Evolutionary conservation across 2,888 invertebrate genomes (phyloP).

Genomic region (Drosophila austrosaltans): DNA sequence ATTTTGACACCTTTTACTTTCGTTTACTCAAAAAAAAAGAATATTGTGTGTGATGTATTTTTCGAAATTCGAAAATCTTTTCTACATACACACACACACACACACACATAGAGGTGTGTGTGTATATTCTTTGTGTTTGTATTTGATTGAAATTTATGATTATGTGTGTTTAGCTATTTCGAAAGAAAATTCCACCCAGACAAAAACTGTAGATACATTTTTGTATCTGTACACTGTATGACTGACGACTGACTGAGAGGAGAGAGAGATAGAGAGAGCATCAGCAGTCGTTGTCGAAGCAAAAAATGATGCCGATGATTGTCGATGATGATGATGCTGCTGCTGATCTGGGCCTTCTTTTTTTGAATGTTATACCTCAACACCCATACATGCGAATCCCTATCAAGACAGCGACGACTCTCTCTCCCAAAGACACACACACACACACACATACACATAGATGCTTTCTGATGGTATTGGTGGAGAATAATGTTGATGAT

Average conservation of each 20-base stretch:
- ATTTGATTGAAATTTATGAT: conserved; percentile 56
- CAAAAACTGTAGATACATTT: conserved; percentile 18
- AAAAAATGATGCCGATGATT: conserved; percentile 1
- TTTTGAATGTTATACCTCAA: conserved; percentile 50
- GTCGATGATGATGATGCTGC: conserved; percentile 30
- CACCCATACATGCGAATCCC: conserved; percentile 47
- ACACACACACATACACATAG: conserved; percentile 19
- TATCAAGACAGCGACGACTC: conserved; percentile 4
- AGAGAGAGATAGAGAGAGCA: background rate
- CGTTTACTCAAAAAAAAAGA: conserved; percentile 36
- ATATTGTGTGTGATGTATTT: conserved; percentile 50
- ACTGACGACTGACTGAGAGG: conserved; percentile 26
- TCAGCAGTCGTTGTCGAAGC: conserved; percentile 7
- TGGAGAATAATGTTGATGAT: conserved; percentile 30
- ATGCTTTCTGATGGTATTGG: conserved; percentile 9
- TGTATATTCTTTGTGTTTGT: conserved; percentile 24
- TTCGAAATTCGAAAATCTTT: conserved; percentile 68
- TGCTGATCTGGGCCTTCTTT: conserved; percentile 47
- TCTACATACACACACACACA: background rate
- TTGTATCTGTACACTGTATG: background rate
- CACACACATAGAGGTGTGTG: background rate
- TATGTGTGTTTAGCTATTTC: conserved; percentile 56
- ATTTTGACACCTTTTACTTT: conserved; percentile 41
- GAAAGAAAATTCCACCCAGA: conserved; percentile 58
- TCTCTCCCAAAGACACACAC: conserved; percentile 22